Evolutionary conservation across 2,888 invertebrate genomes (phyloP), one percentile per base, ranked within the genome.

Genomic region (Cephalotes varians): DNA sequence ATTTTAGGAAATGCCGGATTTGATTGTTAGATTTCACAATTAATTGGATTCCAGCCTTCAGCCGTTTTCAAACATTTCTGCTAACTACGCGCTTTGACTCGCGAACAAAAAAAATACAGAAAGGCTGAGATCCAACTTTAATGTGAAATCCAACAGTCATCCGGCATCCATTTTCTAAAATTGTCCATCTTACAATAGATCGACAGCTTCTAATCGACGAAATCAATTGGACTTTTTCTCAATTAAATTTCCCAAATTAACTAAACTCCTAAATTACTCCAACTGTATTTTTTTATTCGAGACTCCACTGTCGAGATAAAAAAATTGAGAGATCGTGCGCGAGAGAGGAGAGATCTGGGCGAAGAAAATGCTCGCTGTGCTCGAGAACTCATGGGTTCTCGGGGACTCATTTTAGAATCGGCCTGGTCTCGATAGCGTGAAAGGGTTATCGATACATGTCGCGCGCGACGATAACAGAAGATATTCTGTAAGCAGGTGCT

Each of bases 371-470:
- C 18, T 25, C 25, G 18, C 25, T 18, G n/a, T n/a, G 10, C 25
- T 25, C 44, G 15, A 34, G 10, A 15, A 44, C 25, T 40, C 10
- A 25, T 2, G 25, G 12, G 7, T 28, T 15, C 7, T 15, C 25
- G 7, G n/a, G 21, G n/a, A 64, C 49, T 64, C 37, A 5, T 54
- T 73, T 21, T 15, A 44, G 31, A 51, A 67, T 44, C 54, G 44
- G 15, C 7, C 56, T n/a, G 25, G 65, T 54, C 28, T 67, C 54
- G 34, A 18, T 44, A 18, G 34, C 25, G 44, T 25, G 56, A 79
- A 79, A 54, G 40, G 34, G 44, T 67, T 69, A 79, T 69, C 69
- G 77, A 67, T 69, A 67, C 34, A 25, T 25, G 25, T 77, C 67
- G 56, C 34, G 28, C 28, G 44, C 54, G 18, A 44, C 56, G 77